These are phyloP conservation scores for Drosophila histrio DNA, from an alignment of 2,888 invertebrate species.

Conservation along the genomic window DNA sequence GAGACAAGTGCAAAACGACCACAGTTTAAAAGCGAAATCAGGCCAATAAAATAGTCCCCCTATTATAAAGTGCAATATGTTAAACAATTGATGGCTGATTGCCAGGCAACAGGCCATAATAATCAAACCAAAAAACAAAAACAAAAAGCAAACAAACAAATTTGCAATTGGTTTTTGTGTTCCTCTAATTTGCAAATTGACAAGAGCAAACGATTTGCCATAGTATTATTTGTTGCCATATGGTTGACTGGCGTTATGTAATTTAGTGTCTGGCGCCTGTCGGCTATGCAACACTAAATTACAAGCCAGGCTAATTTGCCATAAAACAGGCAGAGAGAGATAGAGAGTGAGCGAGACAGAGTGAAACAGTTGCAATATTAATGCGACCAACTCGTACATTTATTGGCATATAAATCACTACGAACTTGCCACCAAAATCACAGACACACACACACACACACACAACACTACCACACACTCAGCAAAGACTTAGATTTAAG, in stretches of 20 bases:
- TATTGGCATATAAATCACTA: slow-evolving; percentile 72
- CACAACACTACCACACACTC: neutral
- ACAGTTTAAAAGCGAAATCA: slow-evolving; percentile 31
- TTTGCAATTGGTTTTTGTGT: slow-evolving; percentile 36
- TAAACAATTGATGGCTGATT: slow-evolving; percentile 71
- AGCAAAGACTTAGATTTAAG: slow-evolving; percentile 47
- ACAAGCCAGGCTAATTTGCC: slow-evolving; percentile 61
- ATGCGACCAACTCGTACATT: slow-evolving; percentile 64
- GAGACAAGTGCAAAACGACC: slow-evolving; percentile 9
- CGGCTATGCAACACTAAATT: slow-evolving; percentile 64
- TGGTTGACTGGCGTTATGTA: slow-evolving; percentile 52
- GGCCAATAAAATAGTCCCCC: slow-evolving; percentile 26
- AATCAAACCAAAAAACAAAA: slow-evolving; percentile 26
- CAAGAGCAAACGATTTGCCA: slow-evolving; percentile 53
- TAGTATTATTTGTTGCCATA: slow-evolving; percentile 49
- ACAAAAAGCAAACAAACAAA: slow-evolving; percentile 25
- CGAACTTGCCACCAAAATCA: slow-evolving; percentile 55
- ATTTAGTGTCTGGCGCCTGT: slow-evolving; percentile 52
- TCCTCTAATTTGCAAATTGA: slow-evolving; percentile 62
- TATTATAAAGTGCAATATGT: slow-evolving; percentile 45
- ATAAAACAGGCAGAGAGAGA: slow-evolving; percentile 42
- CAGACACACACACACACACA: slow-evolving; percentile 17
- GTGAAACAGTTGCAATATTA: slow-evolving; percentile 63
- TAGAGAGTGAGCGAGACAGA: neutral
- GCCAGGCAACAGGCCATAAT: slow-evolving; percentile 35